Percentiles rank a stretch among this genome's conserved stretches.
Evolutionary conservation across 1,140 invertebrate genomes (phyloP).

Genomic region (Solenopsis fugax): DNA sequence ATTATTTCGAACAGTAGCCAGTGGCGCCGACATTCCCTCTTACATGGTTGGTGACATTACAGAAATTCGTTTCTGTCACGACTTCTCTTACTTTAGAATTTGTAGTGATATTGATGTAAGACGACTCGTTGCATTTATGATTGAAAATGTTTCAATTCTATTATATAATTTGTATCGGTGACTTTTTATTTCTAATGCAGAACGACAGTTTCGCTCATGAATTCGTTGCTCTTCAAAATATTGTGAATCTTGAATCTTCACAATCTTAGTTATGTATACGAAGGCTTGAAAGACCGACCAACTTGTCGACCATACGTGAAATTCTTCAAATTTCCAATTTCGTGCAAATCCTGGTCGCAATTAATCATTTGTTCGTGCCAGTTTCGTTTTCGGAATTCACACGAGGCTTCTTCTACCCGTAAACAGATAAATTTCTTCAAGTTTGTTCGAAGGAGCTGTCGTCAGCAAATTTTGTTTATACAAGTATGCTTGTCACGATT

Average conservation of each 20-base stretch:
- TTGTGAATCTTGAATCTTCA: constrained; percentile 12
- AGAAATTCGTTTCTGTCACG: neutral
- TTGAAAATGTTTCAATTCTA: neutral
- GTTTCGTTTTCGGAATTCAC: constrained; percentile 1
- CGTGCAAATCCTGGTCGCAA: neutral
- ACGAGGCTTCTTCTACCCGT: neutral
- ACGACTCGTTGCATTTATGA: neutral
- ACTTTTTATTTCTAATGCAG: neutral
- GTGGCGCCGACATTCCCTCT: constrained; percentile 7
- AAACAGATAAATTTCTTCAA: constrained; percentile 43
- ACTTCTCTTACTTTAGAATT: neutral
- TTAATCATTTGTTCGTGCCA: constrained; percentile 14
- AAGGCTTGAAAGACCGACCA: neutral
- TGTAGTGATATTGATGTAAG: neutral
- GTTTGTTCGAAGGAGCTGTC: neutral
- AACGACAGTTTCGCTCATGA: neutral
- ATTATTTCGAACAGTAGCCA: neutral
- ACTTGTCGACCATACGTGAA: constrained; percentile 4
- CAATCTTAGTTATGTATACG: neutral
- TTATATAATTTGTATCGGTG: neutral
- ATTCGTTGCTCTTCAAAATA: constrained; percentile 12
- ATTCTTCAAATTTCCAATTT: constrained; percentile 45
- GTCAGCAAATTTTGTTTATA: constrained; percentile 4
- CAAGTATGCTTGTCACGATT: neutral
- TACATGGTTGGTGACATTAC: neutral